phyloP scores from a whole-genome alignment of 2,113 vertebrate species.

The Lipophrys pholis region DNA sequence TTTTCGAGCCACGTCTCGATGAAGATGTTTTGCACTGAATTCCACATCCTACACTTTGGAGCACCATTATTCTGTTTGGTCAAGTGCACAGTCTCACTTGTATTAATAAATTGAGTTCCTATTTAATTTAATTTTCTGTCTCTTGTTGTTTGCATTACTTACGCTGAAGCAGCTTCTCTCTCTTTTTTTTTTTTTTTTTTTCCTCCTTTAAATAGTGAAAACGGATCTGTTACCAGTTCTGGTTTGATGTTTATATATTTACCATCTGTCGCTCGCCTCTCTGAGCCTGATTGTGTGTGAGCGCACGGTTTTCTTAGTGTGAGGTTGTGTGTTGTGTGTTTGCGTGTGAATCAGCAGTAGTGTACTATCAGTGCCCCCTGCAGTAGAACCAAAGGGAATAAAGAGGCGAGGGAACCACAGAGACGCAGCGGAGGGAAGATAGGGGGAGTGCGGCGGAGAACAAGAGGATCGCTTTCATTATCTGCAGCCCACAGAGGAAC shows the following conservation, averaged over 20 bases:
- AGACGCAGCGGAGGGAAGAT: conserved; percentile 41
- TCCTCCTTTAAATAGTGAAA: no score
- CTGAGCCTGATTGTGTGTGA: background rate
- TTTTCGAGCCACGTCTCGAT: background rate
- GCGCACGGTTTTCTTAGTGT: background rate
- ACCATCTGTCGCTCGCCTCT: conserved; percentile 11
- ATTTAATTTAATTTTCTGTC: no score
- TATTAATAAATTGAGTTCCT: no score
- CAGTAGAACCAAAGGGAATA: conserved; percentile 77
- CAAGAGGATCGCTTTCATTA: conserved; percentile 72
- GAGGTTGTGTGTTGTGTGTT: conserved; percentile 31
- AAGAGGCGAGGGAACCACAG: conserved; percentile 36
- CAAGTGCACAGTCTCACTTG: no score
- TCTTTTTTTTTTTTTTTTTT: no score
- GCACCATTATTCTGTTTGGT: background rate
- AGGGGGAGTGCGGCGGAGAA: conserved; percentile 45
- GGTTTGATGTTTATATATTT: background rate
- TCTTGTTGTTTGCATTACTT: no score
- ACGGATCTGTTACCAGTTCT: no score
- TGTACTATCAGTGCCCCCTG: conserved; percentile 82
- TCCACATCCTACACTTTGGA: background rate
- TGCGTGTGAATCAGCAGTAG: conserved; percentile 52
- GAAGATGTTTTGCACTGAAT: background rate
- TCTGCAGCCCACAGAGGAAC: conserved; percentile 68
- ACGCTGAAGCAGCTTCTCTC: no score